These are phyloP conservation scores for Caranx melampygus DNA, from an alignment of 2,113 vertebrate genomes.

Conservation along the genomic window DNA sequence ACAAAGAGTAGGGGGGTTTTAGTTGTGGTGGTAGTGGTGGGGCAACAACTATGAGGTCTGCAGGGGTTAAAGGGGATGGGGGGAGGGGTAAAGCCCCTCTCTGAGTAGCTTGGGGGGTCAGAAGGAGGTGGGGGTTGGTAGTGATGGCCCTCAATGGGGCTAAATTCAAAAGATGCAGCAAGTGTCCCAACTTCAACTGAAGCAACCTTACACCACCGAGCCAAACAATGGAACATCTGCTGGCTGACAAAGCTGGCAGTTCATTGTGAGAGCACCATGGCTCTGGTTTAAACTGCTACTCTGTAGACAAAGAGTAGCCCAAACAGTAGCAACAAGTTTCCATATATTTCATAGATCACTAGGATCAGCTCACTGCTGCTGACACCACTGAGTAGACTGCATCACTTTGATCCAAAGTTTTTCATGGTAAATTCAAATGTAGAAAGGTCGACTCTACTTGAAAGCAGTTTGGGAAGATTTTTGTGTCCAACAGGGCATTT, in stretches of 20 bases:
- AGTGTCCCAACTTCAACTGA: conserved; percentile 79
- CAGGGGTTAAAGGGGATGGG: conserved; percentile 67
- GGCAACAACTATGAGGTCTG: conserved; percentile 55
- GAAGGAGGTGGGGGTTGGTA: conserved; percentile 39
- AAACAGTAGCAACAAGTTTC: conserved; percentile 53
- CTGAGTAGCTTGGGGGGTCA: conserved; percentile 53
- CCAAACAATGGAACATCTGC: conserved; percentile 83
- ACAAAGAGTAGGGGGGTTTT: conserved; percentile 56
- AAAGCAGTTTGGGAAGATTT: background rate
- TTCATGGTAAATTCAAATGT: background rate
- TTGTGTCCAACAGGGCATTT: background rate
- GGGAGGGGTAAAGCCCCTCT: conserved; percentile 70
- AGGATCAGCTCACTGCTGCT: background rate
- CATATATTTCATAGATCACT: conserved; percentile 24
- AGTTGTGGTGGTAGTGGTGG: conserved; percentile 19
- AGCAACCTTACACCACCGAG: conserved; percentile 74
- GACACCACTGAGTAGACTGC: background rate
- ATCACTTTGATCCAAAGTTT: background rate
- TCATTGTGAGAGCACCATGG: conserved; percentile 33
- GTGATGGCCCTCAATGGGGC: conserved; percentile 64
- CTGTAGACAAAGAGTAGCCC: background rate
- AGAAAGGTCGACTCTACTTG: background rate
- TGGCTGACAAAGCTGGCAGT: conserved; percentile 66
- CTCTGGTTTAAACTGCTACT: conserved; percentile 32
- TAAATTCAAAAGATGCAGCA: conserved; percentile 82